A percentile compares a stretch with the other conserved stretches of the same genome.
phyloP scores from a whole-genome alignment of 2,113 vertebrate genomes.

The Capra hircus region DNA sequence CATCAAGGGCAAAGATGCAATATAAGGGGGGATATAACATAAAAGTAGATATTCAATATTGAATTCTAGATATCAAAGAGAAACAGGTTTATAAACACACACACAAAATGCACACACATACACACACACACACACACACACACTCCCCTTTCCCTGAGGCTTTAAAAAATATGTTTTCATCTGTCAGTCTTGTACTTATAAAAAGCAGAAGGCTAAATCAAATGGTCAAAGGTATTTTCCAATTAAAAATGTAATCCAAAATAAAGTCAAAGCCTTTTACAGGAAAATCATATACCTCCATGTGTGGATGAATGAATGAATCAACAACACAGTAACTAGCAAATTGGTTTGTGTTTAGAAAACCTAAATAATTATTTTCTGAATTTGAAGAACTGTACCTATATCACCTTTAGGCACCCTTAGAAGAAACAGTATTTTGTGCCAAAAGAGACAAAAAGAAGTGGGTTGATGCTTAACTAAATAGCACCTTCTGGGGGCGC shows the following conservation, averaged over 20 bases:
- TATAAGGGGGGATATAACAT: background rate
- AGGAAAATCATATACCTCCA: background rate
- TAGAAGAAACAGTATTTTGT: background rate
- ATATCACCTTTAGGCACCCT: background rate
- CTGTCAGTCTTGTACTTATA: background rate
- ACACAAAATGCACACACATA: background rate
- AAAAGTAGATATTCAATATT: background rate
- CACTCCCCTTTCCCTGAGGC: background rate
- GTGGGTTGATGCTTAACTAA: background rate
- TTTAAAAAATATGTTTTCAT: background rate
- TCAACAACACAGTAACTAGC: background rate
- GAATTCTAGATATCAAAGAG: background rate
- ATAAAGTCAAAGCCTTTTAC: background rate
- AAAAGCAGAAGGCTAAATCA: background rate
- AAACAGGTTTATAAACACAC: background rate
- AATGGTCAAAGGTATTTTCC: background rate
- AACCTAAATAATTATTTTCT: background rate
- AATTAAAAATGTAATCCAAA: slow-evolving; percentile 19
- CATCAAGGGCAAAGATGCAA: background rate
- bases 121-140: background rate
- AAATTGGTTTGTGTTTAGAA: background rate
- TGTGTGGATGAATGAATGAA: background rate
- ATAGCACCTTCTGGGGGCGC: background rate
- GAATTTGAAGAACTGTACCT: background rate
- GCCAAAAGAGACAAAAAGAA: background rate